Percentiles rank a stretch among this genome's conserved stretches.
phyloP scores from a whole-genome alignment of 2,888 invertebrate genomes.

The Caenorhabditis japonica region DNA sequence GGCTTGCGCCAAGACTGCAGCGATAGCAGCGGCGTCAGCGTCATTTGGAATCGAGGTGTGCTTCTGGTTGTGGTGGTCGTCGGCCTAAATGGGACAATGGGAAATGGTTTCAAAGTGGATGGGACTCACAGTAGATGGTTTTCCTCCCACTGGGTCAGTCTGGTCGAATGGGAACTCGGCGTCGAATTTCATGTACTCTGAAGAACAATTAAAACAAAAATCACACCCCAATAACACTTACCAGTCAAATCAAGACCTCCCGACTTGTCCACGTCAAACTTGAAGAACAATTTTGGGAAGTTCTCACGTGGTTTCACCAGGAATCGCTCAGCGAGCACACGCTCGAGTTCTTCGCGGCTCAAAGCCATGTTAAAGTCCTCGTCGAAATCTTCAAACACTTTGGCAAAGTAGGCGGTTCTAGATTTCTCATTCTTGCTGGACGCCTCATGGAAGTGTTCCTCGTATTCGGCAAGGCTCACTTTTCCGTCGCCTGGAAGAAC shows the following conservation, averaged over 20 bases:
- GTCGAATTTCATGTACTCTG: conserved; percentile 72
- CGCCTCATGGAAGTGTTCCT: conserved; percentile 67
- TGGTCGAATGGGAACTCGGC: conserved; percentile 69
- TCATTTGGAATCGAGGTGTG: conserved; percentile 48
- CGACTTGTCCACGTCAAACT: conserved; percentile 68
- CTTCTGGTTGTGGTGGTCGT: conserved; percentile 23
- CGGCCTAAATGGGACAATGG: background rate
- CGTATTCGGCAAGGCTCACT: conserved; percentile 67
- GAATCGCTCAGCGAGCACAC: conserved; percentile 69
- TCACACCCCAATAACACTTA: background rate
- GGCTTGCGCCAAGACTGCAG: conserved; percentile 59
- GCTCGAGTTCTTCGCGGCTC: conserved; percentile 63
- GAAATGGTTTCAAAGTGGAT: too few species aligned
- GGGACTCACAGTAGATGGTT: conserved; percentile 11
- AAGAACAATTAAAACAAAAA: background rate
- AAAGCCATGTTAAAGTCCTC: conserved; percentile 68
- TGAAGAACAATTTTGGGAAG: conserved; percentile 68
- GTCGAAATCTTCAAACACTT: conserved; percentile 73
- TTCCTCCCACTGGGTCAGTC: conserved; percentile 61
- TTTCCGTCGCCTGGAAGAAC: conserved; percentile 65
- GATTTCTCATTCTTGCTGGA: conserved; percentile 64
- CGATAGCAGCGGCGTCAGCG: conserved; percentile 57
- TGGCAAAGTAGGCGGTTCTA: conserved; percentile 69
- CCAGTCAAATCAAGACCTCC: conserved; percentile 68
- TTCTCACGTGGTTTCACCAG: conserved; percentile 68